phyloP scores from a whole-genome alignment of 1,140 invertebrate genomes.

The Tenebrio molitor region DNA sequence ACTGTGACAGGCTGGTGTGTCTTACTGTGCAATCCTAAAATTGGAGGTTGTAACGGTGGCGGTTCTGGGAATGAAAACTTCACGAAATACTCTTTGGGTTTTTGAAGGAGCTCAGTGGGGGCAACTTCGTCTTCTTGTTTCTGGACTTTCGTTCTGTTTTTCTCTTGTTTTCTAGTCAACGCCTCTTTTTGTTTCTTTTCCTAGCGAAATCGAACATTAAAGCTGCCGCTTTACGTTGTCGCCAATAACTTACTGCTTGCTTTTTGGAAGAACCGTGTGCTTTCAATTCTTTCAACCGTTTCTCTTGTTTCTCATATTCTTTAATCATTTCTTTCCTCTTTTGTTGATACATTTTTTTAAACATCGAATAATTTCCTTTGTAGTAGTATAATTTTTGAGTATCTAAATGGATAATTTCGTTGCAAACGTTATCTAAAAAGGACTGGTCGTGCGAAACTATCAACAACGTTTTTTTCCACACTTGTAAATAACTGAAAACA shows the following conservation, averaged over 20 bases:
- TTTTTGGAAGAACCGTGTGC: constrained; percentile 96
- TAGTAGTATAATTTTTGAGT: constrained; percentile 96
- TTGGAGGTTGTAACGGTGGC: constrained; percentile 93
- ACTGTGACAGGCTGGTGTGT: background rate
- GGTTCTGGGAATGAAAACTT: constrained; percentile 98
- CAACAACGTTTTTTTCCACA: constrained; percentile 97
- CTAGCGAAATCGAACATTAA: constrained; percentile 61
- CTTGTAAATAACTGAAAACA: constrained; percentile 86
- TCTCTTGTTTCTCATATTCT: constrained; percentile 99
- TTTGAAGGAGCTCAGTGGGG: constrained; percentile 86
- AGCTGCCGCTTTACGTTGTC: too few species aligned
- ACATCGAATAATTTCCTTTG: constrained; percentile 98
- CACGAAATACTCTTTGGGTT: constrained; percentile 94
- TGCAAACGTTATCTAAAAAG: constrained; percentile 99
- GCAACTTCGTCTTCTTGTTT: constrained; percentile 86
- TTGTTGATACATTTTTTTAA: constrained; percentile 99
- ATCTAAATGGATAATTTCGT: constrained; percentile 98
- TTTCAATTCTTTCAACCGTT: constrained; percentile 94
- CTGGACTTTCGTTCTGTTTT: constrained; percentile 85
- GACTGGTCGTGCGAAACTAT: constrained; percentile 99
- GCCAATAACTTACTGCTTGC: constrained; percentile 77
- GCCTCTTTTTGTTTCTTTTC: constrained; percentile 95
- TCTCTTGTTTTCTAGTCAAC: constrained; percentile 94
- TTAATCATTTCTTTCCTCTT: constrained; percentile 97
- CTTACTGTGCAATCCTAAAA: constrained; percentile 91